A percentile compares a stretch with the other conserved stretches of the same genome.
Evolutionary conservation across 53 echinoderm and acorn worm species (phyloP).

Genomic region (Luidia sarsii): DNA sequence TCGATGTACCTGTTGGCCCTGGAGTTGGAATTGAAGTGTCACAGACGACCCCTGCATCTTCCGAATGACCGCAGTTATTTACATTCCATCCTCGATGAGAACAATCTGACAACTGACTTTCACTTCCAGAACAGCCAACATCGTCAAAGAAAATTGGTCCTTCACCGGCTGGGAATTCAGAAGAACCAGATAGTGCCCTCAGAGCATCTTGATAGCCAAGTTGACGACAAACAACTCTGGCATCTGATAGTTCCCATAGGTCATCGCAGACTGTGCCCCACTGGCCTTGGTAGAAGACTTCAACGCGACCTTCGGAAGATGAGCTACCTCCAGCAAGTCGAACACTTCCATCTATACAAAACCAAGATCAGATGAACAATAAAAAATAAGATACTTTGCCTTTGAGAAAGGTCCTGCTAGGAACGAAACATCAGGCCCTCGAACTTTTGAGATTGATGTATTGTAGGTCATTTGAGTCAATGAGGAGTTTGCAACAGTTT

Average conservation of each 20-base stretch:
- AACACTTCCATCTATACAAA: neutral
- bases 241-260: slow-evolving; percentile 4
- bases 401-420: neutral
- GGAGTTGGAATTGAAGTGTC: neutral
- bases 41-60: slow-evolving; percentile 25
- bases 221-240: slow-evolving; percentile 23
- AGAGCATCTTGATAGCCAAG: slow-evolving; percentile 4
- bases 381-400: neutral
- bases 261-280: slow-evolving; percentile 20
- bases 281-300: slow-evolving; percentile 7
- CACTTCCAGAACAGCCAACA: slow-evolving; percentile 16
- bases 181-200: neutral
- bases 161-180: neutral
- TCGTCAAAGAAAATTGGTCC: slow-evolving; percentile 25
- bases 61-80: slow-evolving; percentile 24
- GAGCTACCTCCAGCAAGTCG: slow-evolving; percentile 2
- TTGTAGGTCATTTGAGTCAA: too few relatives aligned
- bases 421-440: too few relatives aligned
- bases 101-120: slow-evolving; percentile 14
- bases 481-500: too few relatives aligned
- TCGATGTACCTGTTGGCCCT: neutral
- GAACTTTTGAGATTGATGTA: too few relatives aligned
- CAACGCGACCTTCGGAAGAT: slow-evolving; percentile 7
- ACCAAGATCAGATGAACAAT: neutral
- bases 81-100: slow-evolving; percentile 1